Conservation (phyloP, 2,113 vertebrate species). For the Aix galericulata region DNA sequence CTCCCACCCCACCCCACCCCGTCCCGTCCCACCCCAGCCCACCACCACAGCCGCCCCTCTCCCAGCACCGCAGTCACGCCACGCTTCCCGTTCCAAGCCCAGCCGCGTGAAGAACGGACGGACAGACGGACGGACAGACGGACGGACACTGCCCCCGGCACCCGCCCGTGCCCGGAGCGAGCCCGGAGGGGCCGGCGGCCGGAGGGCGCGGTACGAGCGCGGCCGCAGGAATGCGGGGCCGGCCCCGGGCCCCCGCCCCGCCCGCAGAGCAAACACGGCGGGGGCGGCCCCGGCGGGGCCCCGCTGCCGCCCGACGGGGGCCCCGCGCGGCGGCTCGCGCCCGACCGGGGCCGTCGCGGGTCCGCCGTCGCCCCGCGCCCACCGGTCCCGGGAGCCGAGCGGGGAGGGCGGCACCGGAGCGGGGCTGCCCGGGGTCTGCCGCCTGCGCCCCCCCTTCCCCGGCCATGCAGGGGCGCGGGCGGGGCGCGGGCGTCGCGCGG, state of each 20-base stretch:
- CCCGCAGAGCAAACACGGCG: accelerated
- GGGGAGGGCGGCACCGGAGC: neutral
- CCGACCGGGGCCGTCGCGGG: no score
- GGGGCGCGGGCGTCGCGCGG: accelerated
- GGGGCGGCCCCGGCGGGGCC: neutral
- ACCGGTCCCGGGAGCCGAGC: no score
- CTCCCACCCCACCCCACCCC: neutral
- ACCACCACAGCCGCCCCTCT: neutral
- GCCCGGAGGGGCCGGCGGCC: no score
- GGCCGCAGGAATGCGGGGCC: accelerated
- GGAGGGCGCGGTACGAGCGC: accelerated
- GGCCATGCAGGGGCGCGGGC: neutral
- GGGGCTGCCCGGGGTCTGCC: neutral
- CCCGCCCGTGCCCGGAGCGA: neutral
- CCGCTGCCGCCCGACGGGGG: accelerated
- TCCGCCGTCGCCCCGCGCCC: neutral
- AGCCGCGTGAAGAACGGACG: accelerated
- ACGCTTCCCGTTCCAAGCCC: no score
- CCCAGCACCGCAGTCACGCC: no score
- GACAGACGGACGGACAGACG: no score
- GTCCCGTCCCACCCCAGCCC: no score
- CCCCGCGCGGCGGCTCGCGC: neutral
- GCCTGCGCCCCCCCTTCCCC: no score
- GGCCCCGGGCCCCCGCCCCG: neutral
- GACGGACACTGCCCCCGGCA: accelerated